phyloP scores from a whole-genome alignment of 2,888 invertebrate species.

The Abrostola tripartita region DNA sequence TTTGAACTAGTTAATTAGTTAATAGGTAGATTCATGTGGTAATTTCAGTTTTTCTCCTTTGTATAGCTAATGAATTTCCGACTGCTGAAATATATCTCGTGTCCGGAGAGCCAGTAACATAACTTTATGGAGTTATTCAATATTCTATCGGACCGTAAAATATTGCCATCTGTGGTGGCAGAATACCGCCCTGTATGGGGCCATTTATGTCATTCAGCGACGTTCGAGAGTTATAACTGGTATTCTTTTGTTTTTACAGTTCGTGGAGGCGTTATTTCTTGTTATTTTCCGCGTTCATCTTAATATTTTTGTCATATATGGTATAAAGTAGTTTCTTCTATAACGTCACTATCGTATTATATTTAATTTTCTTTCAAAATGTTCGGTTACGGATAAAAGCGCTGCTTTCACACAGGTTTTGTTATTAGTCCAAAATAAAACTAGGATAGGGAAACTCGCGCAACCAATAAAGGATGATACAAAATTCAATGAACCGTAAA shows the following conservation, averaged over 20 bases:
- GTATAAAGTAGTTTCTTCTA: too few species aligned
- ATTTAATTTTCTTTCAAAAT: too few species aligned
- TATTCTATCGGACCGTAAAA: slow-evolving; percentile 5
- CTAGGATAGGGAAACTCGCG: slow-evolving; percentile 38
- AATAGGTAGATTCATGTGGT: background rate
- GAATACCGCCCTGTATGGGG: background rate
- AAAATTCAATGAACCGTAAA: slow-evolving; percentile 55
- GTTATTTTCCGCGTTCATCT: too few species aligned
- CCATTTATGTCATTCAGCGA: slow-evolving; percentile 1
- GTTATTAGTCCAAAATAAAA: background rate
- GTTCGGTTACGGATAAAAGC: too few species aligned
- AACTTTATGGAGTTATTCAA: slow-evolving; percentile 4
- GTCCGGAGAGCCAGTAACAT: background rate
- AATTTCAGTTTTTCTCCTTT: background rate
- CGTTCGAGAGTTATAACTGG: background rate
- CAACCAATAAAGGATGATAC: slow-evolving; percentile 52
- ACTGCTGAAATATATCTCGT: background rate
- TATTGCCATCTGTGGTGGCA: slow-evolving; percentile 5
- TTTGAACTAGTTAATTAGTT: background rate
- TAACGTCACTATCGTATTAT: too few species aligned
- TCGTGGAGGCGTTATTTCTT: too few species aligned
- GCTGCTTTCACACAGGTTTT: background rate
- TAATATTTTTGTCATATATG: too few species aligned
- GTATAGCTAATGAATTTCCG: background rate
- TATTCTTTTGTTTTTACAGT: background rate